Evolutionary conservation across 2,888 invertebrate species (phyloP).

Genomic region (Dione juno): DNA sequence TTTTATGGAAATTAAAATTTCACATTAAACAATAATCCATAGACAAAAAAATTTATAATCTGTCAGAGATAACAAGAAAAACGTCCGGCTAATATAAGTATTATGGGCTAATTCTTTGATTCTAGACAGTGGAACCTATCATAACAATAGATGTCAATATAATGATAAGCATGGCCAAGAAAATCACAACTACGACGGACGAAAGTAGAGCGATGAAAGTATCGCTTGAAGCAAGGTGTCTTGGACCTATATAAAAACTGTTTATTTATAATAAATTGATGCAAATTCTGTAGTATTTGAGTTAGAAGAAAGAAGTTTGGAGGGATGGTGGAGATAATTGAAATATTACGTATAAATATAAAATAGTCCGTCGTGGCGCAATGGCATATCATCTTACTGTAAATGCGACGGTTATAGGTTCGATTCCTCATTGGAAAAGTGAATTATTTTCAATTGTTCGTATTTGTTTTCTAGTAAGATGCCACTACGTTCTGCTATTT

Average conservation of each 20-base stretch:
- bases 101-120: neutral
- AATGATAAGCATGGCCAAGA: slow-evolving; percentile 27
- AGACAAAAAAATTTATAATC: neutral
- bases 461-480: too few species aligned
- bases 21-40: too few species aligned
- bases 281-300: neutral
- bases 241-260: slow-evolving; percentile 10
- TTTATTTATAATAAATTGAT: neutral
- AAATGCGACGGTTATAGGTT: too few species aligned
- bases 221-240: slow-evolving; percentile 17
- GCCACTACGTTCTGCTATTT: too few species aligned
- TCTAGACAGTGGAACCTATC: slow-evolving; percentile 16
- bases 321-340: too few species aligned
- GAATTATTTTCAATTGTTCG: too few species aligned
- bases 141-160: slow-evolving; percentile 23
- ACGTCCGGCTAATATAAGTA: neutral
- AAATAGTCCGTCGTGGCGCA: too few species aligned
- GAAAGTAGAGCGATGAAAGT: slow-evolving; percentile 34
- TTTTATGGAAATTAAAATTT: too few species aligned
- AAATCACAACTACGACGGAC: slow-evolving; percentile 16
- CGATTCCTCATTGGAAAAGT: too few species aligned
- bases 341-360: too few species aligned
- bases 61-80: neutral
- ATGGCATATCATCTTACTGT: too few species aligned
- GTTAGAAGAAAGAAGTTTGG: too few species aligned